Evolutionary conservation across 92 coral and sea anemone genomes (phyloP), one percentile per base, ranked within the genome.

Genomic region (Metridium senile): DNA sequence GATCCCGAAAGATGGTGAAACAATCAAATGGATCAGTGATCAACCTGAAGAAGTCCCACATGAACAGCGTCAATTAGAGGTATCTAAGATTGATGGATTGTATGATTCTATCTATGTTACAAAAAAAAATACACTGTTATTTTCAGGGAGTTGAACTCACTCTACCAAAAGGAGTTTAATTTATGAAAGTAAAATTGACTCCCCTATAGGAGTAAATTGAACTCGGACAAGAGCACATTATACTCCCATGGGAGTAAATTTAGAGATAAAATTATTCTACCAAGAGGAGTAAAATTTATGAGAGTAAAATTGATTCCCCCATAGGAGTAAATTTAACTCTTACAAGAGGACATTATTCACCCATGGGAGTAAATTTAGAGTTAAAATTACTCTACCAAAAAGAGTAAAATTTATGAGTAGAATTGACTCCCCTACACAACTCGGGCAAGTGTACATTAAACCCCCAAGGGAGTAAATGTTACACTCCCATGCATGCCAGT

Each of bases 321-420:
- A 30, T 63, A 46, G 76, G 32, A 71, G 76, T 30, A 49, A 71
- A 58, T n/a, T 26, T n/a, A 58, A 58, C 30, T 45, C 51, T 7
- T 45, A 45, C 51, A 45, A 16, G 51, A 45, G 51, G 7, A 45
- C 7, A n/a, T 58, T 58, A 58, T 26, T 7, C 71, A 9, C 71
- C 33, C 2, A 65, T 29, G 39, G 54, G 78, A 52, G 78, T 73
- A 49, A 49, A 29, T 21, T 52, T 11, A 23, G 84, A 27, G 84
- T 80, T 58, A 57, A 72, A 17, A 9, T 58, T 0, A 80, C 81
- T 53, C 84, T 26, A 3, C 58, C 21, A 28, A 11, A 30, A 11
- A 53, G 79, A 51, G 84, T 79, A 20, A 79, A n/a, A 47, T 79
- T 71, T 28, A 45, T 23, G 82, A 66, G 82, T 68, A 7, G 28